Percentiles rank a stretch among this genome's conserved stretches.
Conservation (phyloP, 2,113 vertebrate genomes). For the Cebus imitator region DNA sequence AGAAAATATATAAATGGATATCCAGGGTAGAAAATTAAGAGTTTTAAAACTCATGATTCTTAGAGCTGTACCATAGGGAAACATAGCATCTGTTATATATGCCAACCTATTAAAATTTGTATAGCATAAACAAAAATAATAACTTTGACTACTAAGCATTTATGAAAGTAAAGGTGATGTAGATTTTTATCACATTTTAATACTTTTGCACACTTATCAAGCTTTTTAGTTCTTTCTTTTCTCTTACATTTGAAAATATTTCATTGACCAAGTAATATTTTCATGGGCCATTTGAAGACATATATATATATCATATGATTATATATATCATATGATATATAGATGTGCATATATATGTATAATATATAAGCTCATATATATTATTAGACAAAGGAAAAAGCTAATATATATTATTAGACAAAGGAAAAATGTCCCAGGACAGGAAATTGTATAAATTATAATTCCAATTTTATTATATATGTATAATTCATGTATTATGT, state of each 20-base stretch:
- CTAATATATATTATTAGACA: not conserved
- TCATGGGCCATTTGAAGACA: not conserved
- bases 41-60: not conserved
- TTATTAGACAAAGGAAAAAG: not conserved
- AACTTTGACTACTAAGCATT: constrained; percentile 12
- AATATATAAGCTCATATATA: not conserved
- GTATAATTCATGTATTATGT: not conserved
- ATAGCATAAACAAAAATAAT: not conserved
- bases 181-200: not conserved
- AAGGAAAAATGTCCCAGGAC: not conserved
- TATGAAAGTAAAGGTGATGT: not conserved
- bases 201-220: not conserved
- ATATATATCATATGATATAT: no score
- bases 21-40: not conserved
- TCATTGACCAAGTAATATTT: not conserved
- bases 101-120: not conserved
- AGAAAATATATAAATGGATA: not conserved
- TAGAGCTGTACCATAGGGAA: not conserved
- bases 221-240: not conserved
- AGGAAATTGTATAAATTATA: not conserved
- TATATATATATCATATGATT: no score
- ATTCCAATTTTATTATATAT: not conserved
- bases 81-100: not conserved
- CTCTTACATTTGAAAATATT: not conserved
- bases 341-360: no score